These are phyloP conservation scores for Alviniconcha marisindica DNA, from an alignment of 1,140 invertebrate species.

Conservation along the genomic window DNA sequence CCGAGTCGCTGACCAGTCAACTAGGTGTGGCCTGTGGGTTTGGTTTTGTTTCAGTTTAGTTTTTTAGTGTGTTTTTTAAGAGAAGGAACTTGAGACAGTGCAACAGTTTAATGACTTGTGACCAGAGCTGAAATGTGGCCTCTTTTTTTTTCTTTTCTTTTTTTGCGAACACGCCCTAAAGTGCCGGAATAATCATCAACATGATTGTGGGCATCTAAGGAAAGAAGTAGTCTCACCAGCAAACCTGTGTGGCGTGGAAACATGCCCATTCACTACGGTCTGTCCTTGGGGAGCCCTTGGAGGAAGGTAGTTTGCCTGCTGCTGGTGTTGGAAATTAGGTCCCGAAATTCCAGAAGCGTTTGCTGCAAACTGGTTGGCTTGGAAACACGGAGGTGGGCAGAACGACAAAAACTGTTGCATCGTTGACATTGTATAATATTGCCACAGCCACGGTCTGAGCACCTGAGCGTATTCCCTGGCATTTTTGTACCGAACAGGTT, in stretches of 20 bases:
- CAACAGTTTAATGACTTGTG: too few species aligned
- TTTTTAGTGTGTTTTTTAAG: too few species aligned
- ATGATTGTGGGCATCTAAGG: too few species aligned
- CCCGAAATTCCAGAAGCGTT: background rate
- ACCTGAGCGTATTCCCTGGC: conserved; percentile 61
- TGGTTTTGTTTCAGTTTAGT: background rate
- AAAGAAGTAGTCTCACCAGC: conserved; percentile 7
- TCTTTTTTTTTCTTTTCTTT: too few species aligned
- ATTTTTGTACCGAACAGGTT: conserved; percentile 49
- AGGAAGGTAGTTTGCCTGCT: background rate
- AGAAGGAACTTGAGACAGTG: too few species aligned
- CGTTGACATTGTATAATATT: conserved; percentile 56
- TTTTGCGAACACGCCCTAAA: too few species aligned
- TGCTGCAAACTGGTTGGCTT: background rate
- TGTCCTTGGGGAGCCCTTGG: background rate
- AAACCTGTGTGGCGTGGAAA: conserved; percentile 6
- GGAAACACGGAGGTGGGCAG: conserved; percentile 28
- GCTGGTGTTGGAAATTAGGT: background rate
- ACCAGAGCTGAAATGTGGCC: too few species aligned
- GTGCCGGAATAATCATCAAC: too few species aligned
- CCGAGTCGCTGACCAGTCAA: too few species aligned
- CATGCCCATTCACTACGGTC: conserved; percentile 4
- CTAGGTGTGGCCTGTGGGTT: too few species aligned
- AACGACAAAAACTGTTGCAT: conserved; percentile 47
- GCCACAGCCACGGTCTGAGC: conserved; percentile 61